Base-by-base conservation (phyloP, 2,888 invertebrate species). In the Dryomyza anilis region DNA sequence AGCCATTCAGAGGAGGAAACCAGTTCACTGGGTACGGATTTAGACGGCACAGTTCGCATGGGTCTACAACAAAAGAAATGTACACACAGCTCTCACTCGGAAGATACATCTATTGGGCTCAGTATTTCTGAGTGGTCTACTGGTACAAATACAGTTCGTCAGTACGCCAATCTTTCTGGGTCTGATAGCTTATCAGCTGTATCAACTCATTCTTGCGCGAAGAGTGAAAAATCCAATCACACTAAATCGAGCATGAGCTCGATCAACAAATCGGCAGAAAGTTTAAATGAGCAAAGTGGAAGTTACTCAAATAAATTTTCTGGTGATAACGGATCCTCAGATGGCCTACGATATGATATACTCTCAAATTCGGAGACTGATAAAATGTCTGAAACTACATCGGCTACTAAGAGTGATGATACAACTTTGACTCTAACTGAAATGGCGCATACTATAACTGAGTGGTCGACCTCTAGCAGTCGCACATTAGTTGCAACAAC, bases 51-150 rank as follows among this genome's bases (percentile, higher is more conserved):
- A 0, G 93, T 93, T 0, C 89, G 91, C 79, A 89, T 91, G 76
- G 93, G 90, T 1, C 79, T 92, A 21, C 91, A 91, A 72, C 91
- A 89, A 67, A 91, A 91, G 75, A 93, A 91, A 78, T 92, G 92
- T 76, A 93, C 92, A 0, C 91, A 93, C 71, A 91, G 92, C 73
- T 91, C 92, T 0, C 92, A 93, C 82, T 93, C 93, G 6, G 93
- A 94, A 81, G 94, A 94, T 74, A 94, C 94, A 0, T 94, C 94
- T 0, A 90, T 93, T 78, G 93, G 93, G 19, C 84, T 94, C 30
- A 93, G 93, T 75, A 89, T 93, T 75, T 93, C 93, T 2, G 94
- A 94, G 76, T 94, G 93, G 93, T 93, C 93, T 0, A 93, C 93
- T 39, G 93, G 93, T 59, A 93, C 93, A 0, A 93, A 92, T 71